Conservation (phyloP, 2,797 vertebrate genomes). For the Paguma larvata region DNA sequence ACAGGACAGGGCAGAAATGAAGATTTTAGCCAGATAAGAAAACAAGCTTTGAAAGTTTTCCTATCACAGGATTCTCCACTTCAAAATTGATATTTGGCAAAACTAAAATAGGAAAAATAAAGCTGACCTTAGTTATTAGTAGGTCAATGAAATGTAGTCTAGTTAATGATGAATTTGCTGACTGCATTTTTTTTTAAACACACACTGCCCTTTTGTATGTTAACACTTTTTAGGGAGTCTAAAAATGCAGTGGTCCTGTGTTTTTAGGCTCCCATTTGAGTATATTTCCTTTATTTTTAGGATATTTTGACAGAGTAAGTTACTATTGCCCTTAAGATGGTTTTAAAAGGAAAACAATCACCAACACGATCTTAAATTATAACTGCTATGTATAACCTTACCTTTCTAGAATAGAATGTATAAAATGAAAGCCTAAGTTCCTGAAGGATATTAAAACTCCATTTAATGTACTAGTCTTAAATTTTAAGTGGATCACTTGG, state of each 20-base stretch:
- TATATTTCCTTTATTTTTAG: neutral
- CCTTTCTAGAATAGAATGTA: neutral
- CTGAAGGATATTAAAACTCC: neutral
- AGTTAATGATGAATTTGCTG: neutral
- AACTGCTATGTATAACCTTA: constrained; percentile 35
- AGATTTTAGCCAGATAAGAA: neutral
- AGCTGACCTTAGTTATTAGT: neutral
- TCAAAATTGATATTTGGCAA: neutral
- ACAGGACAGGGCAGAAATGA: neutral
- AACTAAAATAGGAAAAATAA: neutral
- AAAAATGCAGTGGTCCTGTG: neutral
- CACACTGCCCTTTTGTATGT: neutral
- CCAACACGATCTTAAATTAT: neutral
- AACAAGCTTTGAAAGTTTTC: neutral
- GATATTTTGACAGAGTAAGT: neutral
- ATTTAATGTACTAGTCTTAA: neutral
- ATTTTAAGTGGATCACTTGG: constrained; percentile 21
- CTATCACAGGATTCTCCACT: neutral
- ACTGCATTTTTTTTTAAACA: neutral
- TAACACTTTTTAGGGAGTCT: neutral
- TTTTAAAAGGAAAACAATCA: neutral
- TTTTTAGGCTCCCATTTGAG: neutral
- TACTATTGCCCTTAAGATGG: neutral
- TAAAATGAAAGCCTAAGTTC: constrained; percentile 7
- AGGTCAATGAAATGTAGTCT: neutral